Evolutionary conservation across 2,797 vertebrate genomes (phyloP), one percentile per base, ranked within the genome.

Genomic region (Sciaenops ocellatus): DNA sequence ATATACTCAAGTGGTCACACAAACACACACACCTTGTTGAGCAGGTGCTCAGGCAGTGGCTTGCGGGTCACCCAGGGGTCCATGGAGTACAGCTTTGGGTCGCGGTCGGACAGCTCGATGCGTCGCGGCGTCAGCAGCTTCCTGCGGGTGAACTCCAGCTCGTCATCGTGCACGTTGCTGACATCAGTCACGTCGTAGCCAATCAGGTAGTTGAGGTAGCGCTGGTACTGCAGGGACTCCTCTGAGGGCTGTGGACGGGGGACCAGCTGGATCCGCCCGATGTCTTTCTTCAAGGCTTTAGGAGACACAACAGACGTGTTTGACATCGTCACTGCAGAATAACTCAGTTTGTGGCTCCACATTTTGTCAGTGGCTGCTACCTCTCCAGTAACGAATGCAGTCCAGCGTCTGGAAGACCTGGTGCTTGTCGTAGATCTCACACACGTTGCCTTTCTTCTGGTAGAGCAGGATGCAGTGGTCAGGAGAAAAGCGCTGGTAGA

Each of bases 351-450:
- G 16, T 17, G 22, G 24, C 6, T 24, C 0, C 3, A 5, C 0
- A 3, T 10, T 77, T n/a, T 11, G 9, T 17, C 26, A 0, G 3
- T 4, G 22, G 41, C 7, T 1, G 2, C 16, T 82, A 95, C 94
- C 94, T 93, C 96, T 97, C 98, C 98, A 99, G 93, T 99, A 98
- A 24, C 95, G 91, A 76, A 99, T 97, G 89, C 98, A 99, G 91
- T 99, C 98, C 54, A 99, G 86, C 0, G 98, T 99, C 93, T 99
- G 98, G 85, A 99, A 97, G 28, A 99, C 96, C 85, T 99, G 98
- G 92, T 99, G 96, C 84, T 96, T 97, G 90, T 99, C 98, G 4
- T 99, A 99, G 90, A 99, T 99, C 95, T 99, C 98, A 57, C 97
- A 99, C 95, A 97, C 95, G 0, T 96, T 97, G 7, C 97, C 98